Percentiles rank a stretch among this genome's conserved stretches.
phyloP scores from a whole-genome alignment of 2,113 vertebrate species.

The Phrynocephalus versicolor region DNA sequence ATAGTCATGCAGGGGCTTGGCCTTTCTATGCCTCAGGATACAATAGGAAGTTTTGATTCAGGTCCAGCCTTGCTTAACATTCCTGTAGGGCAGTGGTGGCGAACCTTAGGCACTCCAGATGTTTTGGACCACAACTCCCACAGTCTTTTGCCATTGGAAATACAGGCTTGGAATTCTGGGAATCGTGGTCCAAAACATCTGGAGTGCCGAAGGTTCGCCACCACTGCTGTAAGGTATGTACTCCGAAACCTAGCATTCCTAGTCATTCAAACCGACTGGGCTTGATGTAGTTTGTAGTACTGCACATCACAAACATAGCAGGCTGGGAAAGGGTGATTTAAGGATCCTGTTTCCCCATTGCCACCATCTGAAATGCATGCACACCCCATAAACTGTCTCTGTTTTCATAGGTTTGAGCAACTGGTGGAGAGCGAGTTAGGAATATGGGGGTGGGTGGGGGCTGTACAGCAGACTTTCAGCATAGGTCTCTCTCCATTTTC shows the following conservation, averaged over 20 bases:
- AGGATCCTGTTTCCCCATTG: not conserved
- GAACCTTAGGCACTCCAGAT: no score
- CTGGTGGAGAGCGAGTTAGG: not conserved
- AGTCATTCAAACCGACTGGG: not conserved
- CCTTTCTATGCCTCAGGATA: not conserved
- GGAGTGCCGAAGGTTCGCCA: no score
- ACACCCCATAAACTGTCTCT: not conserved
- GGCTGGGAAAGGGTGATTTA: not conserved
- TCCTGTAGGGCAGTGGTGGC: no score
- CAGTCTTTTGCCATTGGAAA: no score
- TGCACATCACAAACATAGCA: not conserved
- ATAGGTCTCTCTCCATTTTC: not conserved
- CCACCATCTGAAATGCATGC: not conserved
- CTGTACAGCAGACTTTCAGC: not conserved
- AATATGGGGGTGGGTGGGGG: no score
- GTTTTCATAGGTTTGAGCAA: not conserved
- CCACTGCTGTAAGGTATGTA: no score
- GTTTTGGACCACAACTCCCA: no score
- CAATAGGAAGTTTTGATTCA: not conserved
- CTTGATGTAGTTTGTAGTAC: not conserved
- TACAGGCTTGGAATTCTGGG: no score
- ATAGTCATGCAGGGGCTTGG: not conserved
- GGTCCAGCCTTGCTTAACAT: not conserved
- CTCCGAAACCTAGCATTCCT: not conserved
- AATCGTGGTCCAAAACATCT: no score